A percentile compares a stretch with the other conserved stretches of the same genome.
Conservation (phyloP, 2,888 invertebrate genomes). For the Drosophila differens region DNA sequence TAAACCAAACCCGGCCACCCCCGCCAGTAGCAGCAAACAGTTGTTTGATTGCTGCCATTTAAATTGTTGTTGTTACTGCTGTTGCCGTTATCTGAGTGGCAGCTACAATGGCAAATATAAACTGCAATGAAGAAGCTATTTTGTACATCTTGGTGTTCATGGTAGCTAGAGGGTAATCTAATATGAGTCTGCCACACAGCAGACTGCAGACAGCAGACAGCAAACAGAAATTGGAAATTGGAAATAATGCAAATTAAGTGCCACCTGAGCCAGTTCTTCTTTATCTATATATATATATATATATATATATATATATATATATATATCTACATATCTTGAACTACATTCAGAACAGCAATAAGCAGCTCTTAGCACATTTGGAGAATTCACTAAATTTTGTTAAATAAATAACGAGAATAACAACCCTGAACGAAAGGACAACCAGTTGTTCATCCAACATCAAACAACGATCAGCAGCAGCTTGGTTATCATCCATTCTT, state of each 20-base stretch:
- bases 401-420: neutral
- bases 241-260: neutral
- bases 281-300: neutral
- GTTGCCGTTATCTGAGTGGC: slow-evolving; percentile 27
- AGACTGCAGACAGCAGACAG: neutral
- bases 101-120: slow-evolving; percentile 31
- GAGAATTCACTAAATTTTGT: neutral
- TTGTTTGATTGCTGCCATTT: slow-evolving; percentile 68
- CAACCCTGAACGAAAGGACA: neutral
- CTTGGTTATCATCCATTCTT: neutral
- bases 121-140: slow-evolving; percentile 43
- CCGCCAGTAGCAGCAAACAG: slow-evolving; percentile 26
- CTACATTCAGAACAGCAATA: neutral
- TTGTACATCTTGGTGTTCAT: slow-evolving; percentile 11
- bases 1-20: neutral
- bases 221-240: neutral
- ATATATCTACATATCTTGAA: neutral
- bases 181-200: slow-evolving; percentile 14
- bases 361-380: neutral
- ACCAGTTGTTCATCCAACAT: neutral
- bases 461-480: neutral
- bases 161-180: neutral
- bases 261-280: neutral
- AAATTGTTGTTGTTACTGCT: slow-evolving; percentile 34
- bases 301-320: no score